Percentiles rank a stretch among this genome's conserved stretches.
phyloP scores from a whole-genome alignment of 37 sponge, comb jelly and placozoan genomes.

The Oopsacas minuta region DNA sequence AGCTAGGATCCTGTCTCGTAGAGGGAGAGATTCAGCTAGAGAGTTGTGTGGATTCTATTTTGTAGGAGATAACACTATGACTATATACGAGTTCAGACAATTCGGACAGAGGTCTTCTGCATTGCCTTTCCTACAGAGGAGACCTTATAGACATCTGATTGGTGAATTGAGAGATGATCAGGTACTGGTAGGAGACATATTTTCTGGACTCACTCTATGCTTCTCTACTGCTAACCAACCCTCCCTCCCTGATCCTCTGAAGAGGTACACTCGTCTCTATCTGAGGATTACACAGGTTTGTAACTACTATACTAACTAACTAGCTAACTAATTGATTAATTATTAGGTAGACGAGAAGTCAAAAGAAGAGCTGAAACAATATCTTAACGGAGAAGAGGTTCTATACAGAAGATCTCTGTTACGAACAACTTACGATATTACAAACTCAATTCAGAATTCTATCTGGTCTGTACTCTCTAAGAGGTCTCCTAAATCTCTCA shows the following conservation, averaged over 20 bases:
- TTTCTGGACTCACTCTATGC: conserved; percentile 15
- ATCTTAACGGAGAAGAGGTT: neutral
- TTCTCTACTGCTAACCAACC: conserved; percentile 1
- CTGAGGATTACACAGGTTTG: neutral
- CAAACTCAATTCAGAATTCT: neutral
- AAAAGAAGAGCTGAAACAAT: neutral
- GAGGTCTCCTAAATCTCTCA: neutral
- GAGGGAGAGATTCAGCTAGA: conserved; percentile 49
- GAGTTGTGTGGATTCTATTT: conserved; percentile 68
- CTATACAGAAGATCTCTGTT: neutral
- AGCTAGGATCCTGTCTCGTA: conserved; percentile 37
- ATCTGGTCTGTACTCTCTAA: neutral
- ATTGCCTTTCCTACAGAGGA: neutral
- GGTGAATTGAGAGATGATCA: neutral
- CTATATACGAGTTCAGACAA: conserved; percentile 62
- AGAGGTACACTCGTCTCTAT: neutral
- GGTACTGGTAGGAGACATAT: conserved; percentile 5
- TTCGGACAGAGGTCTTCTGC: conserved; percentile 40
- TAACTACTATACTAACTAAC: neutral
- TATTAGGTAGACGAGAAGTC: conserved; percentile 11
- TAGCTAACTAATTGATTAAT: neutral
- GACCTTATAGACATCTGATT: neutral
- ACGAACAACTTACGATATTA: neutral
- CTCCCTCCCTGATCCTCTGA: neutral
- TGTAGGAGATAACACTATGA: conserved; percentile 40